Percentiles rank a stretch among this genome's conserved stretches.
Conservation (phyloP, 2,888 invertebrate species). For the Apodemia duryi region DNA sequence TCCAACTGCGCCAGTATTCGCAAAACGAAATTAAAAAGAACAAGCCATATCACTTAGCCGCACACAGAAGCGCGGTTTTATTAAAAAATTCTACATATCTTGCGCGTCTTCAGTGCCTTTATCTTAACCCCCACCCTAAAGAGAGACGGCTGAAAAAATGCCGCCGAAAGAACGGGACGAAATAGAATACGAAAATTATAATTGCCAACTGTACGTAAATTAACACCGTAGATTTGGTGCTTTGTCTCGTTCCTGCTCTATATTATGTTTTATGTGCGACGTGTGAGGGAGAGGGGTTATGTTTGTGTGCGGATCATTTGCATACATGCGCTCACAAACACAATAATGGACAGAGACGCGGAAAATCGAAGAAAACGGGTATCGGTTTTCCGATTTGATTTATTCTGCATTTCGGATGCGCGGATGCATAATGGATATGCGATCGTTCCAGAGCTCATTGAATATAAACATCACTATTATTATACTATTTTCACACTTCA, state of each 20-base stretch:
- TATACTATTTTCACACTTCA: constrained; percentile 10
- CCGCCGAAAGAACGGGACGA: constrained; percentile 62
- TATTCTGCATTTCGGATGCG: constrained; percentile 45
- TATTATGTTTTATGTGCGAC: constrained; percentile 30
- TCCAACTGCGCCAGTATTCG: constrained; percentile 52
- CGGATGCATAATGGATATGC: constrained; percentile 56
- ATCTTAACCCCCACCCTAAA: constrained; percentile 58
- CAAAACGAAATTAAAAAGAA: constrained; percentile 78
- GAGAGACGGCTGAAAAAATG: constrained; percentile 65
- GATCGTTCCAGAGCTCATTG: constrained; percentile 17
- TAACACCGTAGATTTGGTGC: constrained; percentile 57
- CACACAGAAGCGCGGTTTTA: constrained; percentile 75
- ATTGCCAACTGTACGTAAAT: constrained; percentile 78
- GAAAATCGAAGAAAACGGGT: constrained; percentile 69
- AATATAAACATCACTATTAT: constrained; percentile 14
- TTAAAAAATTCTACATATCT: constrained; percentile 79
- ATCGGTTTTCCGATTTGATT: constrained; percentile 63
- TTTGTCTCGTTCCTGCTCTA: constrained; percentile 43
- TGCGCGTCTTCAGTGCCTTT: constrained; percentile 67
- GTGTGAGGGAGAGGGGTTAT: constrained; percentile 45
- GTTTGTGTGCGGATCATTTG: constrained; percentile 60
- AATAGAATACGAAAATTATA: constrained; percentile 72
- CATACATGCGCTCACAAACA: constrained; percentile 72
- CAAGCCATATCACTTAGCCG: constrained; percentile 78
- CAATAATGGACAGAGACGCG: constrained; percentile 61